Evolutionary conservation across 2,888 invertebrate genomes (phyloP), one percentile per base, ranked within the genome.

Genomic region (Drosophila austrosaltans): DNA sequence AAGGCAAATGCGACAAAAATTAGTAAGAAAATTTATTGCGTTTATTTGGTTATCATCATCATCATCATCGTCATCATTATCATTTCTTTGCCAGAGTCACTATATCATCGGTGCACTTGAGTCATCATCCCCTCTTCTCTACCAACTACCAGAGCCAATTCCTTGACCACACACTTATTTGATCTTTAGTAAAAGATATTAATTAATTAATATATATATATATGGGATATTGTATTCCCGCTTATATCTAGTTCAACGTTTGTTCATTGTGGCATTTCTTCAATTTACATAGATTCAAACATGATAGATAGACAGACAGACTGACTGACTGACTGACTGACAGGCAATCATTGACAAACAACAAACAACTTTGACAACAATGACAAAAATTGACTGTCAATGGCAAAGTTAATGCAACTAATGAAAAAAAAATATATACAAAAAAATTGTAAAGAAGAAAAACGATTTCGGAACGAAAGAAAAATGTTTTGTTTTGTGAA

Each of bases 361-460:
- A 56, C 63, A 66, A 75, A 63, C 48, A 62, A 70, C 63, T 61
- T 63, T 66, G 72, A 54, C 12, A 75, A 69, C 53, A 59, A 61
- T 25, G 25, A 22, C 76, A 79, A 79, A 82, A 80, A 87, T 85
- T 72, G 76, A 87, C 86, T 87, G 84, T 87, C 84, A 77, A 82
- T 76, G 72, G 76, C 66, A 84, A 77, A 83, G 85, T 83, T 83
- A 83, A 87, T 83, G 82, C 87, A 87, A 83, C 82, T 83, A 83
- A 83, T 83, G 82, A 83, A 85, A 78, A 77, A 82, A 74, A 48
- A 22, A 32, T 2, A 2, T 30, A 30, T 25, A 22, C 0, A 10
- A 22, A 44, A 20, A 44, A 32, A 32, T 32, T 1, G 20, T 3
- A 22, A 48, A 10, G 30, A 30, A 30, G 30, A 10, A 22, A 7